Evolutionary conservation across 1,140 invertebrate species (phyloP).

Genomic region (Cheumatopsyche charites): DNA sequence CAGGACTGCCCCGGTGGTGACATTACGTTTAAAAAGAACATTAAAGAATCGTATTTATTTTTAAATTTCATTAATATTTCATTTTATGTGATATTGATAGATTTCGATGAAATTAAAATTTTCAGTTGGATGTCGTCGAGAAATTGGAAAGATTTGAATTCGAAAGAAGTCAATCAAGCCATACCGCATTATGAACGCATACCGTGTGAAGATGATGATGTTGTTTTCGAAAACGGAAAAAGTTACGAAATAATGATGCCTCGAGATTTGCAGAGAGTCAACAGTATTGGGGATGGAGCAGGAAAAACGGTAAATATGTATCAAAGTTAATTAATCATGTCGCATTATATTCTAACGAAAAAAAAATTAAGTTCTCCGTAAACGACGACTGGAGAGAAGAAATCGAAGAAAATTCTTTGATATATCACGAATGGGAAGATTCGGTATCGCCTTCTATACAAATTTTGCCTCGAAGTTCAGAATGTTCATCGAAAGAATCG

Average conservation of each 20-base stretch:
- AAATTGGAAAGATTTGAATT: background rate
- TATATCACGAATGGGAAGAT: background rate
- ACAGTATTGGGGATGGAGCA: conserved; percentile 8
- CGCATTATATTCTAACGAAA: no score
- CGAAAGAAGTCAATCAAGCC: background rate
- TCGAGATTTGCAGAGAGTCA: background rate
- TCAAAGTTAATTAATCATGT: no score
- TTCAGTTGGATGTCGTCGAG: conserved; percentile 19
- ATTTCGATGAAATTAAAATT: conserved; percentile 10
- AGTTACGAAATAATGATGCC: background rate
- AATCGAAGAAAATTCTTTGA: background rate
- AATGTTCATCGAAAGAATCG: background rate
- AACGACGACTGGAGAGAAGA: background rate
- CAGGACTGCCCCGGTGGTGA: conserved; percentile 8
- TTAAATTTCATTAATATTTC: background rate
- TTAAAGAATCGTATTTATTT: background rate
- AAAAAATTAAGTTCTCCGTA: background rate
- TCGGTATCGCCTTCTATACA: background rate
- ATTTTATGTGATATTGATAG: background rate
- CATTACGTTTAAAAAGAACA: conserved; percentile 3
- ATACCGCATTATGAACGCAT: conserved; percentile 27
- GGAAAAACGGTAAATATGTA: background rate
- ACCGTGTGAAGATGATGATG: conserved; percentile 19
- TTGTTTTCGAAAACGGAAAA: background rate
- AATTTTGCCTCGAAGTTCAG: background rate